Evolutionary conservation across 2,113 vertebrate genomes (phyloP).

Genomic region (Grantiella picta): DNA sequence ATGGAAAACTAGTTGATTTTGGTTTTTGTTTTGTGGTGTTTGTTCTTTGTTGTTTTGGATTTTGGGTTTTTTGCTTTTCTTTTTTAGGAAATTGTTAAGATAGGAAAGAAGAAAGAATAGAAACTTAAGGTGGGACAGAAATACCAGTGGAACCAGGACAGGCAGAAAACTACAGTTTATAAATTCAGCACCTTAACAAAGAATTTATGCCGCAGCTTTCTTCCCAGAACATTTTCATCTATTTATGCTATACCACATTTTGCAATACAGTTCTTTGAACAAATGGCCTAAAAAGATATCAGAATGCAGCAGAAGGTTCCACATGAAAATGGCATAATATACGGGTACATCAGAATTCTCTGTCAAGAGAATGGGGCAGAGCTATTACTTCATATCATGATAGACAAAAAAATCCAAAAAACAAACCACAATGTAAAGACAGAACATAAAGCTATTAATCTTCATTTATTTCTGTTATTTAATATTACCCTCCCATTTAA

Average conservation of each 20-base stretch:
- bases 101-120: neutral
- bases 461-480: neutral
- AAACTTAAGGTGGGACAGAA: neutral
- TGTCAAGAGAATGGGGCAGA: neutral
- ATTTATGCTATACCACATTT: neutral
- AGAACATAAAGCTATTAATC: neutral
- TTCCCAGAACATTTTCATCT: neutral
- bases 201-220: neutral
- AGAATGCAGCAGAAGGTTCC: neutral
- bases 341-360: neutral
- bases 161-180: neutral
- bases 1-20: neutral
- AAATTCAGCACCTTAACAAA: neutral
- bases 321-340: neutral
- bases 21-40: no score
- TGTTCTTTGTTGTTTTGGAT: no score
- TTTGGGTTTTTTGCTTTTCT: no score
- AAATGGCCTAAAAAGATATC: neutral
- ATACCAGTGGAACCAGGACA: neutral
- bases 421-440: neutral
- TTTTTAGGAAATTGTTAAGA: neutral
- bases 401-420: neutral
- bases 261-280: neutral
- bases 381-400: neutral
- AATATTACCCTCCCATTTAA: neutral